Conservation (phyloP, 2,888 invertebrate species). For the Liodrosophila aerea region DNA sequence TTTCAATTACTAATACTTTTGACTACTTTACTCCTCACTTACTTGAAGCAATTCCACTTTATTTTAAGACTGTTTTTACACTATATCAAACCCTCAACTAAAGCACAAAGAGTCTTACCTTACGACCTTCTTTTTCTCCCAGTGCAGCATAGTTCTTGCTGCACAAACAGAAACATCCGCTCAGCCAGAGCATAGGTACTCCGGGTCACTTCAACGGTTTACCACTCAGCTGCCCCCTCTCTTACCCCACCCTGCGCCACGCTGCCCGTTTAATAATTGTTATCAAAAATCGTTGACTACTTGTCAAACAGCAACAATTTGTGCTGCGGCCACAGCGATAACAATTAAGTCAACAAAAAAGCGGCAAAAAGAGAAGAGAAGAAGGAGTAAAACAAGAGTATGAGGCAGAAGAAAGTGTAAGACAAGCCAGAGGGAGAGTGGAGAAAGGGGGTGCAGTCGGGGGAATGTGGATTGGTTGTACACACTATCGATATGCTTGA, state of each 20-base stretch:
- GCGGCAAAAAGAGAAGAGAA: slow-evolving; percentile 30
- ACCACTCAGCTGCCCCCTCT: neutral
- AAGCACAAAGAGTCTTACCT: no score
- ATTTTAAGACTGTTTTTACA: no score
- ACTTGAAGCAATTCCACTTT: no score
- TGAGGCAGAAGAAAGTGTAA: neutral
- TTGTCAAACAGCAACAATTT: slow-evolving; percentile 75
- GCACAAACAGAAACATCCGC: slow-evolving; percentile 62
- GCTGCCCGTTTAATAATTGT: slow-evolving; percentile 53
- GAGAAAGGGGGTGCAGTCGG: slow-evolving; percentile 2
- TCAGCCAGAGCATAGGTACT: neutral
- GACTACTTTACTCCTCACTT: no score
- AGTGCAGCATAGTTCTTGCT: slow-evolving; percentile 11
- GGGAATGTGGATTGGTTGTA: no score
- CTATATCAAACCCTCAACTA: no score
- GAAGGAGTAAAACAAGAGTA: neutral
- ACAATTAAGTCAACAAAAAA: slow-evolving; percentile 67
- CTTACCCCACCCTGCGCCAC: neutral
- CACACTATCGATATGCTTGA: slow-evolving; percentile 53
- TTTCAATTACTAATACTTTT: no score
- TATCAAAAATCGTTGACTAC: slow-evolving; percentile 72
- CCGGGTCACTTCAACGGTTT: neutral
- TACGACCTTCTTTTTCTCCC: no score
- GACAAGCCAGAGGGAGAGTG: slow-evolving; percentile 7
- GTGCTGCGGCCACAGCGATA: slow-evolving; percentile 61